Evolutionary conservation across 2,797 vertebrate species (phyloP), one percentile per base, ranked within the genome.

Genomic region (Cygnus olor): DNA sequence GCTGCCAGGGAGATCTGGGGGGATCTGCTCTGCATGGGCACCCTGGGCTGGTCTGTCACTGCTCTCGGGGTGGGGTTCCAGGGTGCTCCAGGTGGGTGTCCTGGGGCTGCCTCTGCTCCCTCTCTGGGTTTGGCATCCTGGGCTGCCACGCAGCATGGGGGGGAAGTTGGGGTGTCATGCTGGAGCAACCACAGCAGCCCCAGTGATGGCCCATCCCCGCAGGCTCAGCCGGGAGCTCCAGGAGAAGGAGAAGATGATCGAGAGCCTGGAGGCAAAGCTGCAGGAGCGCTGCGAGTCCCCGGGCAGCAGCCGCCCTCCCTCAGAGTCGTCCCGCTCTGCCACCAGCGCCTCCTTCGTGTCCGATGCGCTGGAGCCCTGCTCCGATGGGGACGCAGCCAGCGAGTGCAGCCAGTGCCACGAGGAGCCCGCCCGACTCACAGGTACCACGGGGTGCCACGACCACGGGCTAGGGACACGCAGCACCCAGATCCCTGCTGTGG

Each of bases 151-250:
- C 53, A 71, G 54, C 53, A 6, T 0, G 1, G 18, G 34, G 49
- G 69, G 32, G 27, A 65, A 1, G 2, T 30, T 19, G 36, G 36
- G 32, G 2, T 7, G 14, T 58, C 30, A 1, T 2, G 34, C 25
- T 12, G 30, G 38, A 68, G 18, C 3, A 9, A 49, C 22, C 11
- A 21, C 36, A 7, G 21, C 32, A 66, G 27, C 24, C 38, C 21
- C 9, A 1, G 21, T 73, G 60, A 93, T 20, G 54, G 28, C 7
- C 32, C 53, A 25, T 8, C 25, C 71, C 53, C 0, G 0, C 89
- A 99, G 99, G 95, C 98, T 99, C 57, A 99, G 98, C 89, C 98
- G 92, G 89, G 98, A 99, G 96, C 98, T 99, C 10, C 98, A 99
- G 93, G 98, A 99, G 96, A 99, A 99, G 95, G 98, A 99, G 84